Evolutionary conservation across 2,888 invertebrate species (phyloP).

Genomic region (Drosophila engyochracea): DNA sequence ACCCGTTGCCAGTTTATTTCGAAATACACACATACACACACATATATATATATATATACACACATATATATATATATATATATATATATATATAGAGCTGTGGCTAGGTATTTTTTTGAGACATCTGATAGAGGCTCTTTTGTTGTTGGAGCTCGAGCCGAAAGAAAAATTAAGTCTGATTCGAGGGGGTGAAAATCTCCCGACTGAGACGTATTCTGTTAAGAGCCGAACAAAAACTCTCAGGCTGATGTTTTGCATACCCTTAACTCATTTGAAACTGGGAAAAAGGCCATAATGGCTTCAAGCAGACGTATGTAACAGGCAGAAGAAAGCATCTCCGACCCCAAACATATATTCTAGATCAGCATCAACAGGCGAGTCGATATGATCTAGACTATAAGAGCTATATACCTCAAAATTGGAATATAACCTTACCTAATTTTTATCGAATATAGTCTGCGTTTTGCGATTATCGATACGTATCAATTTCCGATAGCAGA

Average conservation of each 20-base stretch:
- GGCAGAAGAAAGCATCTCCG: neutral
- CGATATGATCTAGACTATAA: neutral
- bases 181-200: neutral
- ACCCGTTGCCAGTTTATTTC: conserved; percentile 4
- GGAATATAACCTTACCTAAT: neutral
- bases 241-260: neutral
- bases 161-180: neutral
- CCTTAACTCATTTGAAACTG: neutral
- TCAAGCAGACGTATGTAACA: neutral
- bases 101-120: neutral
- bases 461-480: neutral
- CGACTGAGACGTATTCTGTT: neutral
- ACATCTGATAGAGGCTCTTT: conserved; percentile 6
- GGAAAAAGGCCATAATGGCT: neutral
- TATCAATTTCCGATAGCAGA: neutral
- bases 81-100: neutral
- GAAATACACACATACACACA: neutral
- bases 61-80: neutral
- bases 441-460: neutral
- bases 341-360: neutral
- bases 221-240: neutral
- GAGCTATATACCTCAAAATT: neutral
- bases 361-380: neutral
- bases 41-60: neutral
- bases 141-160: conserved; percentile 11